Evolutionary conservation across 2,797 vertebrate genomes (phyloP).

Genomic region (Morelia viridis): DNA sequence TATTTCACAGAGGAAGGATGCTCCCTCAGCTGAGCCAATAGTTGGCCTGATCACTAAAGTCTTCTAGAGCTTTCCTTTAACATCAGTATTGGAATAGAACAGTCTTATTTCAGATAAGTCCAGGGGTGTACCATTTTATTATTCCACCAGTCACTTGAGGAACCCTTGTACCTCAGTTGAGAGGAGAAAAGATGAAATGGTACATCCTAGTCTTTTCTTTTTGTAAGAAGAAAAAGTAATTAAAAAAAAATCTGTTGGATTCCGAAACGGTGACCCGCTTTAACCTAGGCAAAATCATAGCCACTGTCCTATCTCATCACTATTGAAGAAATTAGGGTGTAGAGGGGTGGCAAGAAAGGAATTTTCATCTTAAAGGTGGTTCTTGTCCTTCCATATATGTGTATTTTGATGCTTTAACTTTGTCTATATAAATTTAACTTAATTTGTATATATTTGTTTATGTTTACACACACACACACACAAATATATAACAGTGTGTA

Average conservation of each 20-base stretch:
- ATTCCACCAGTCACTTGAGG: not conserved
- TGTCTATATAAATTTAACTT: not conserved
- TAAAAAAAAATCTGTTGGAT: not conserved
- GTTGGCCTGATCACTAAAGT: not conserved
- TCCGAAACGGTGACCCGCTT: not conserved
- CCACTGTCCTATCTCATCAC: not conserved
- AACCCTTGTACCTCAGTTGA: not conserved
- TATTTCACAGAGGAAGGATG: not conserved
- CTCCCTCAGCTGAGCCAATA: not conserved
- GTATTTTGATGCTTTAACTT: not conserved
- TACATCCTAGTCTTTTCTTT: not conserved
- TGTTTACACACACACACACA: not conserved
- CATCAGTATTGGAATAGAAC: not conserved
- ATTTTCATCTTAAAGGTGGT: not conserved
- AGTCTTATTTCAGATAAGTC: not conserved
- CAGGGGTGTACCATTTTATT: not conserved
- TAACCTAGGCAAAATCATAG: not conserved
- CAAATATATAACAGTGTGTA: not conserved
- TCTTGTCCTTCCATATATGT: not conserved
- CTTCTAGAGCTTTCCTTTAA: not conserved
- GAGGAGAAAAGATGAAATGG: not conserved
- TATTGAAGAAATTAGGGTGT: not conserved
- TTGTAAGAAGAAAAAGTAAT: not conserved
- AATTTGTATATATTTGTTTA: not conserved
- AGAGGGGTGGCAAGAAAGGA: not conserved